phyloP scores from a whole-genome alignment of 2,113 vertebrate genomes.

The Saccopteryx bilineata region DNA sequence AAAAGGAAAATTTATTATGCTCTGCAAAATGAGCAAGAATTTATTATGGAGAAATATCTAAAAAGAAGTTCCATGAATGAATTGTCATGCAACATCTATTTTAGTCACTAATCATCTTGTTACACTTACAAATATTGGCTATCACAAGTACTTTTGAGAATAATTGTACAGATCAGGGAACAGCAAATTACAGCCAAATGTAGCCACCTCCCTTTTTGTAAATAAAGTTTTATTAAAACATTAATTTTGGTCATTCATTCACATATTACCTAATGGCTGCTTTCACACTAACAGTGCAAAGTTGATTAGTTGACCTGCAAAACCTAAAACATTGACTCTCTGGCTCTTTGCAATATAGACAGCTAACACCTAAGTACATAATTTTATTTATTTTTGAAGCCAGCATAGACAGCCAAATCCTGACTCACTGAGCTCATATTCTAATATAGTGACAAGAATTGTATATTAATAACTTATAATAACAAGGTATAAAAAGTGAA shows the following conservation, averaged over 20 bases:
- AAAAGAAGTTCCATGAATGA: slow-evolving; percentile 31
- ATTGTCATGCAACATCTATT: slow-evolving; percentile 9
- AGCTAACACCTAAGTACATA: slow-evolving; percentile 1
- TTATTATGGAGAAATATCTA: slow-evolving; percentile 23
- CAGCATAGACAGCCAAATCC: not conserved
- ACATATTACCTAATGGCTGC: not conserved
- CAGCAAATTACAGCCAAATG: slow-evolving; percentile 16
- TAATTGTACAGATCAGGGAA: not conserved
- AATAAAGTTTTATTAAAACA: slow-evolving; percentile 52
- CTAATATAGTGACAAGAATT: not conserved
- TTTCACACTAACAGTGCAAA: slow-evolving; percentile 17
- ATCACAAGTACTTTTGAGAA: slow-evolving; percentile 25
- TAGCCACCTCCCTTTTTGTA: not conserved
- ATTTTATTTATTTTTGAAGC: slow-evolving; percentile 26
- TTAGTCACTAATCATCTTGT: not conserved
- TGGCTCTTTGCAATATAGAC: not conserved
- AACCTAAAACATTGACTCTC: not conserved
- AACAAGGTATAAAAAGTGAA: slow-evolving; percentile 49
- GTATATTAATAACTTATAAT: slow-evolving; percentile 5
- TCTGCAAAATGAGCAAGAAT: slow-evolving; percentile 35
- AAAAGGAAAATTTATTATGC: slow-evolving; percentile 50
- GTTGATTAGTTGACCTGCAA: not conserved
- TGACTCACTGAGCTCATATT: not conserved
- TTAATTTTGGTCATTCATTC: not conserved
- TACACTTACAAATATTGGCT: slow-evolving; percentile 32